Base-by-base conservation (phyloP, 2,888 invertebrate species). In the Drosophila subsilvestris region DNA sequence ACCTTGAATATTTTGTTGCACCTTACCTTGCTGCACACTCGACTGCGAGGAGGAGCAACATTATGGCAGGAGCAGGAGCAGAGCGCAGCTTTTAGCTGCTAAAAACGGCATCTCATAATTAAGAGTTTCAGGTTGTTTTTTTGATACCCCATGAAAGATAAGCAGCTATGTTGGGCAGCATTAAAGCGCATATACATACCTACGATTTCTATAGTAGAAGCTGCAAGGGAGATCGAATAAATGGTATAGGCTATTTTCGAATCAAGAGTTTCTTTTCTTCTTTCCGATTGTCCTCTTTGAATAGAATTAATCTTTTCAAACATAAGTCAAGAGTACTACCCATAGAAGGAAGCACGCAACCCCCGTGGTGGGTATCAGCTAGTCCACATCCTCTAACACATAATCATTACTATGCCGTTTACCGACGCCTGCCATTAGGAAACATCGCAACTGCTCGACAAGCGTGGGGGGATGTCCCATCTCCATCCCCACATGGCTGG, bases 81-180 rank as follows among this genome's bases (percentile, higher is more conserved):
- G 20, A 32, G 59, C 61, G 62, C 55, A 63, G 69, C 76, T 75
- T 84, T 86, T 81, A 72, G 76, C 73, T 84, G 84, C 74, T 80
- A 75, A 84, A 79, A 81, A 84, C 65, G 54, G 70, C 84, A 75
- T 84, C 81, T 78, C 76, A 73, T 79, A 84, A 84, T 84, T 84
- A 84, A 72, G 73, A 71, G 76, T 63, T 81, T 63, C 73, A 65
- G 56, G 43, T 65, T 37, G 37, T n/a, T 6, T n/a, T n/a, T 37
- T 37, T 7, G 37, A n/a, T 37, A 37, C n/a, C 37, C 37, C n/a
- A 2, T 7, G n/a, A n/a, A 37, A 14, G 6, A 37, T 6, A 2
- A 6, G 37, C 14, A 14, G n/a, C 37, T 37, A 37, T n/a, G 37
- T n/a, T 37, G 14, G 37, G 14, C 2, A 14, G 6, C 14, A 37